Base-by-base conservation (phyloP, 2,888 invertebrate genomes). In the Melieria omissa region DNA sequence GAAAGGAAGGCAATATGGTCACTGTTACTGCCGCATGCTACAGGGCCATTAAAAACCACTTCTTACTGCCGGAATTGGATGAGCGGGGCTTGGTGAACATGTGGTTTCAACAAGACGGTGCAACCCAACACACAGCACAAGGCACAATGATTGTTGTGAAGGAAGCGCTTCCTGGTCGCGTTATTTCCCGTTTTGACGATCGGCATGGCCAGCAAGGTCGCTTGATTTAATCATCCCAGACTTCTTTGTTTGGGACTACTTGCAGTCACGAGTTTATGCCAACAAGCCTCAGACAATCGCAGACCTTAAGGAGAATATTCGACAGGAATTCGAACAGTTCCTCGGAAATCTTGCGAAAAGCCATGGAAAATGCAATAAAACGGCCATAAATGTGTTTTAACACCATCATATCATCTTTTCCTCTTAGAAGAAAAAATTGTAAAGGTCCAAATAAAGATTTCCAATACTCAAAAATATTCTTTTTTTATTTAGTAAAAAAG, bases 1-100 rank as follows among this genome's bases (percentile, higher is more conserved):
- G 4, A 64, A n/a, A n/a, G n/a, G n/a, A n/a, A n/a, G 49, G 52
- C 64, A 64, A 49, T 47, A 52, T 41, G 14, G 52, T 64, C 16
- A 14, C 64, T 64, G 64, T 64, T 47, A 64, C 64, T 64, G 64
- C 49, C 57, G 16, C 3, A 57, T 10, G 57, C 16, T 16, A 16
- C 16, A 16, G 16, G 16, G 16, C 16, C 16, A 67, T 71, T 67
- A 66, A 55, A 67, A 71, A 66, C 63, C 54, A 67, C 58, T 71
- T 62, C 66, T 62, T 67, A 71, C 62, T 62, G 55, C 66, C 67
- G 46, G 63, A 67, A 67, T 58, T 66, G 45, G 61, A 71, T 62
- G 63, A 66, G 62, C 66, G 46, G 71, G 63, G 62, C 44, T 71
- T 66, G 41, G 54, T 66, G 67, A 67, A 29, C 58, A 60, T 60